Evolutionary conservation across 1,140 invertebrate genomes (phyloP).

Genomic region (Chlorops oryzae): DNA sequence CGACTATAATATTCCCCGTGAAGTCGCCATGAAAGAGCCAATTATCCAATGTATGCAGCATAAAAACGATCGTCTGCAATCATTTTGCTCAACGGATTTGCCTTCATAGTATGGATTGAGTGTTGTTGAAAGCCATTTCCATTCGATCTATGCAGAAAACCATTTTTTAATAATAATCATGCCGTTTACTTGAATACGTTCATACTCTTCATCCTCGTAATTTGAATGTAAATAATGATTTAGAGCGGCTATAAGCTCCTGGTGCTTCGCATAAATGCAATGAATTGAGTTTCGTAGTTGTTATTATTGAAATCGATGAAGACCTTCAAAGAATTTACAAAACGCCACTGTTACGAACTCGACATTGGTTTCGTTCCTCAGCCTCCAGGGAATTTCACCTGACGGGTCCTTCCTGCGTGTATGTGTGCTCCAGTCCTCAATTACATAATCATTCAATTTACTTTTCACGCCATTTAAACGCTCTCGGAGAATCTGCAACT

Average conservation of each 20-base stretch:
- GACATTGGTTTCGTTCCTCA: constrained; percentile 58
- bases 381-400: constrained; percentile 56
- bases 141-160: constrained; percentile 49
- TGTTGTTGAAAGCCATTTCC: constrained; percentile 80
- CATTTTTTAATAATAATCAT: constrained; percentile 10
- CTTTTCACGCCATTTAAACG: constrained; percentile 73
- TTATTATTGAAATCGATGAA: constrained; percentile 61
- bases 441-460: constrained; percentile 67
- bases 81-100: constrained; percentile 66
- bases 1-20: constrained; percentile 74
- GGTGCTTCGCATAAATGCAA: constrained; percentile 92
- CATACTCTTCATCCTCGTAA: constrained; percentile 50
- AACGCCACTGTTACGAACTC: constrained; percentile 85
- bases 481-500: constrained; percentile 60
- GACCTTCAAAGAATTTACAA: constrained; percentile 87
- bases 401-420: constrained; percentile 67
- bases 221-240: constrained; percentile 75
- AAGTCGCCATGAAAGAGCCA: constrained; percentile 84
- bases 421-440: constrained; percentile 74
- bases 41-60: constrained; percentile 65
- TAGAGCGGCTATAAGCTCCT: constrained; percentile 76
- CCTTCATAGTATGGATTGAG: constrained; percentile 91
- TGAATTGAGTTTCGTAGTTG: constrained; percentile 55
- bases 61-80: constrained; percentile 82
- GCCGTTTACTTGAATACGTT: constrained; percentile 48